These are phyloP conservation scores for Camptogramma bilineatum DNA, from an alignment of 2,888 invertebrate genomes.

Conservation along the genomic window DNA sequence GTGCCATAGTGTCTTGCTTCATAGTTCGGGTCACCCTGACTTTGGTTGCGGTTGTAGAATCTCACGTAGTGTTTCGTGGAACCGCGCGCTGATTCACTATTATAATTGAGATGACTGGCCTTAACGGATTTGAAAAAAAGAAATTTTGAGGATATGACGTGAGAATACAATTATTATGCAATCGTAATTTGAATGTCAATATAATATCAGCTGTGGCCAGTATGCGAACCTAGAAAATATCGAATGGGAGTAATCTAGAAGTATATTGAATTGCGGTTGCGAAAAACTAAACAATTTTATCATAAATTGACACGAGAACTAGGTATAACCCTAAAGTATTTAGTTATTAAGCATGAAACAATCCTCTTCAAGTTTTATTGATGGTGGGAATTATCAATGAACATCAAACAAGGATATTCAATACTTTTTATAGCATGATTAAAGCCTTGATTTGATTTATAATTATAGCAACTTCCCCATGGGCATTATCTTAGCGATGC, in stretches of 20 bases:
- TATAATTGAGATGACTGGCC: conserved; percentile 30
- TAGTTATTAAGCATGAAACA: too few species aligned
- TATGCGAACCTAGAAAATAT: background rate
- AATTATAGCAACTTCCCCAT: conserved; percentile 26
- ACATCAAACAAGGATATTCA: background rate
- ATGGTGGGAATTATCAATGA: background rate
- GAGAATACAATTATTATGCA: conserved; percentile 23
- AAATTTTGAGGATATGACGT: conserved; percentile 28
- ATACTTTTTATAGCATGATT: background rate
- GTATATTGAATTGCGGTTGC: background rate
- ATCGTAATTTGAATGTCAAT: too few species aligned
- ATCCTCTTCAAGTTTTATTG: background rate
- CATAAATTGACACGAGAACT: too few species aligned
- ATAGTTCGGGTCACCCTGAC: conserved; percentile 19
- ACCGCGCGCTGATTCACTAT: conserved; percentile 36
- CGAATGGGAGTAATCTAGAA: background rate
- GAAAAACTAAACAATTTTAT: background rate
- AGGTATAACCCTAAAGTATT: too few species aligned
- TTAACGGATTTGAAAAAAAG: conserved; percentile 25
- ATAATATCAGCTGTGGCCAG: too few species aligned
- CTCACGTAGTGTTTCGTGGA: conserved; percentile 27
- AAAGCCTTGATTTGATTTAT: background rate
- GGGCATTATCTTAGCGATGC: conserved; percentile 8
- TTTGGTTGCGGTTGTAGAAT: conserved; percentile 21
- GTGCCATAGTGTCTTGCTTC: too few species aligned